Percentiles rank a stretch among this genome's conserved stretches.
Evolutionary conservation across 2,888 invertebrate genomes (phyloP).

Genomic region (Tachystola acroxantha): DNA sequence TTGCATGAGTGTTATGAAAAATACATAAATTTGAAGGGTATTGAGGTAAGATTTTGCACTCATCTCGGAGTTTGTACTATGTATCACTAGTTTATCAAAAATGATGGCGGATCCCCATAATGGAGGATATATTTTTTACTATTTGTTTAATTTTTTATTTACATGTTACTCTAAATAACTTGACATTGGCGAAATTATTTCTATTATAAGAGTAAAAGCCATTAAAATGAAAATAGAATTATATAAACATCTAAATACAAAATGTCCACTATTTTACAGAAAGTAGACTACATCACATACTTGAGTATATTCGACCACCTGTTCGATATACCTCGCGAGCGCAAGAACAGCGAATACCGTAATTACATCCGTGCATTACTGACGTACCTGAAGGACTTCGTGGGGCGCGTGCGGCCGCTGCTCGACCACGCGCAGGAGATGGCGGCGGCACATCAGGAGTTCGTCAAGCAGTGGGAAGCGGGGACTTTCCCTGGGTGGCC

Average conservation of each 20-base stretch:
- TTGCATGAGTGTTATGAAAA: constrained; percentile 97
- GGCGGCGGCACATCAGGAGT: constrained; percentile 87
- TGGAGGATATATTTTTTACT: too few relatives aligned
- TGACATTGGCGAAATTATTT: too few relatives aligned
- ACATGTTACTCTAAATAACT: too few relatives aligned
- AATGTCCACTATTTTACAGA: too few relatives aligned
- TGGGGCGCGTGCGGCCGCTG: constrained; percentile 90
- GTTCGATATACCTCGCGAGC: constrained; percentile 95
- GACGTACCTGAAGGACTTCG: constrained; percentile 91
- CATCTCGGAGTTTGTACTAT: too few relatives aligned
- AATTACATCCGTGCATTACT: constrained; percentile 90
- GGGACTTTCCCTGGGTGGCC: constrained; percentile 98
- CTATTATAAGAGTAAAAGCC: too few relatives aligned
- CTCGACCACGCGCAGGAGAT: constrained; percentile 89
- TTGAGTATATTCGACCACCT: constrained; percentile 96
- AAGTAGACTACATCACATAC: constrained; percentile 97
- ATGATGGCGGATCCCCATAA: too few relatives aligned
- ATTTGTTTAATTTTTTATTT: too few relatives aligned
- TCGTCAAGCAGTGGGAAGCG: constrained; percentile 91
- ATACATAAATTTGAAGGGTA: constrained; percentile 97
- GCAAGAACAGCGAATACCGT: constrained; percentile 92
- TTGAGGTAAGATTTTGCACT: constrained; percentile 81
- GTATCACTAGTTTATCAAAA: constrained; percentile 1
- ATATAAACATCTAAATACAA: too few relatives aligned
- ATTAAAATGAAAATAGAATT: too few relatives aligned